These are phyloP conservation scores for Cassiopea xamachana DNA, from an alignment of 30 jellyfish, hydroid and myxozoan genomes.

Conservation along the genomic window DNA sequence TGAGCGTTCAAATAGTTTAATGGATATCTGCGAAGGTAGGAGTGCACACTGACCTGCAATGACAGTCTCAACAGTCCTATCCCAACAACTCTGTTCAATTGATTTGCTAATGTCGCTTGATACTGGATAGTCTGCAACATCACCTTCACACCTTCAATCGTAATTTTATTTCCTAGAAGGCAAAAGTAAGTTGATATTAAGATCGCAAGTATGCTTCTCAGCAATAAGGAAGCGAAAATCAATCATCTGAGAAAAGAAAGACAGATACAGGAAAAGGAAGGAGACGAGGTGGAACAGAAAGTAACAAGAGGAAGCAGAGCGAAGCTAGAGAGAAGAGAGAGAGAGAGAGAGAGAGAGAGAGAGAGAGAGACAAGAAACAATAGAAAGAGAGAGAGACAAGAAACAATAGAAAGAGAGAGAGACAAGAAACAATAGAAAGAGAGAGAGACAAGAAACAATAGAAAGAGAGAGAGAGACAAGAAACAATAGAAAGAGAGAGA, in stretches of 20 bases:
- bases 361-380: background rate
- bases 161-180: constrained; percentile 75
- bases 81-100: constrained; percentile 56
- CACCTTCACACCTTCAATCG: constrained; percentile 66
- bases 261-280: background rate
- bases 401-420: background rate
- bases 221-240: background rate
- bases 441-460: background rate
- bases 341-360: background rate
- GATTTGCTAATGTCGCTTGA: constrained; percentile 67
- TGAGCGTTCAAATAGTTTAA: background rate
- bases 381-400: background rate
- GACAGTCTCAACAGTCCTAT: constrained; percentile 82
- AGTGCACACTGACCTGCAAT: constrained; percentile 58
- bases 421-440: background rate
- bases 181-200: too few species aligned
- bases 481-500: background rate
- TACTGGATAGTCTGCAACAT: constrained; percentile 72
- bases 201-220: background rate
- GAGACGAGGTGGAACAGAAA: background rate
- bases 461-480: background rate
- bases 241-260: background rate
- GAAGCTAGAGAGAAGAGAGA: background rate
- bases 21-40: background rate
- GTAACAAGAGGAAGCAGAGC: background rate